These are phyloP conservation scores for Ceyx cyanopectus DNA, from an alignment of 2,113 vertebrate species.

Conservation along the genomic window DNA sequence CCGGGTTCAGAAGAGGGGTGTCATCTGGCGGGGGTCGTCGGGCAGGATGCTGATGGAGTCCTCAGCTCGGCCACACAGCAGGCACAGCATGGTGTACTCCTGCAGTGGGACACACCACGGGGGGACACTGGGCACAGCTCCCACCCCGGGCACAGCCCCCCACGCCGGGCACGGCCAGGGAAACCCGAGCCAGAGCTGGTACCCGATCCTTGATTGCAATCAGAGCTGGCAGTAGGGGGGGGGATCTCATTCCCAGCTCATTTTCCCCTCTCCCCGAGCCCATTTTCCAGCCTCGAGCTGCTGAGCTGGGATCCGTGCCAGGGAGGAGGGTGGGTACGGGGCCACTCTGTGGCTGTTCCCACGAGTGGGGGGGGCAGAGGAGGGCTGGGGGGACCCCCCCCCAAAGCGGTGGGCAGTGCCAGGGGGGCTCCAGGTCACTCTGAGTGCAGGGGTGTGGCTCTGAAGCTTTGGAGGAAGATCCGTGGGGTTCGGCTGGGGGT, in stretches of 20 bases:
- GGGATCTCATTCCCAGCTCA: background rate
- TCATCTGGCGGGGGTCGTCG: slow-evolving; percentile 92
- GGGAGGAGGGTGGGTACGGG: background rate
- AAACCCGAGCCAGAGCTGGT: background rate
- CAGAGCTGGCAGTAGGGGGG: background rate
- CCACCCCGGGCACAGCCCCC: background rate
- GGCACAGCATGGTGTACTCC: slow-evolving; percentile 98
- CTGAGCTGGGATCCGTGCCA: background rate
- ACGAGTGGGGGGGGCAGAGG: background rate
- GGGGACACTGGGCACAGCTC: background rate
- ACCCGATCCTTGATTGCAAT: background rate
- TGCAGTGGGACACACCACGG: slow-evolving; percentile 53
- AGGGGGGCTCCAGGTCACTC: background rate
- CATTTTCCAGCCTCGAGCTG: background rate
- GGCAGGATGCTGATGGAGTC: slow-evolving; percentile 94
- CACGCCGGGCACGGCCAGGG: background rate
- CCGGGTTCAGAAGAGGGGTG: slow-evolving; percentile 85
- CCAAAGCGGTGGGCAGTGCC: background rate
- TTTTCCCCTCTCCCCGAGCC: background rate
- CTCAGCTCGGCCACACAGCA: slow-evolving; percentile 95
- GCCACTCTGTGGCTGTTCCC: background rate
- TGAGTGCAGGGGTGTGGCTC: fast-evolving
- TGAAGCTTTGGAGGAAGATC: background rate
- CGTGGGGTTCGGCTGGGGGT: fast-evolving
- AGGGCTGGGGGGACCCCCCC: background rate